Conservation (phyloP, 2,888 invertebrate genomes). For the Fabriciana adippe region DNA sequence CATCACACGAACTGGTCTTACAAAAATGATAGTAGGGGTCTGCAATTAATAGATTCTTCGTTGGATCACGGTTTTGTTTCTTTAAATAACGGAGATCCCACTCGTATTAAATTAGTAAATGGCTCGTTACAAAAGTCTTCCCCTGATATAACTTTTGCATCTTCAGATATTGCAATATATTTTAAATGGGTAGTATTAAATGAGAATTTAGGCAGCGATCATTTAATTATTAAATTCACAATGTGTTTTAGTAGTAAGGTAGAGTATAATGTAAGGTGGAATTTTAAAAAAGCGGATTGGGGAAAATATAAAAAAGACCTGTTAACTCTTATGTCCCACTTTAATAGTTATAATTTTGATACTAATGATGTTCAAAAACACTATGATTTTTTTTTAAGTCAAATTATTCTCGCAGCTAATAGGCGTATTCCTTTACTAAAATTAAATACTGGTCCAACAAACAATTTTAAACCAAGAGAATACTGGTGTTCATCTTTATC, state of each 20-base stretch:
- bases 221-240: conserved; percentile 13
- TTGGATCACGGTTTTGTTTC: conserved; percentile 12
- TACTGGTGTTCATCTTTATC: too few species aligned
- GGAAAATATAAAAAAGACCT: background rate
- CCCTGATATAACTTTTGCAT: conserved; percentile 15
- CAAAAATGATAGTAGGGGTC: conserved; percentile 13
- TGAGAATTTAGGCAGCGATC: background rate
- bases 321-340: too few species aligned
- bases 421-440: too few species aligned
- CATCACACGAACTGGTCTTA: too few species aligned
- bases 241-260: background rate
- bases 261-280: background rate
- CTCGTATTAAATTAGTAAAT: conserved; percentile 16
- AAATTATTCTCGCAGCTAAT: too few species aligned
- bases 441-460: too few species aligned
- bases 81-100: conserved; percentile 16
- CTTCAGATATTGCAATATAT: conserved; percentile 7
- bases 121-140: conserved; percentile 9
- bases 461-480: too few species aligned
- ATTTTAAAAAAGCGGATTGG: conserved; percentile 7
- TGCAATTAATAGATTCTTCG: conserved; percentile 9
- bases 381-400: too few species aligned
- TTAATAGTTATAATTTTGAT: too few species aligned
- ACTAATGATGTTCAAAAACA: too few species aligned
- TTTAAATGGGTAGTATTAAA: conserved; percentile 8